Evolutionary conservation across 2,888 invertebrate species (phyloP).

Genomic region (Bedellia somnulentella): DNA sequence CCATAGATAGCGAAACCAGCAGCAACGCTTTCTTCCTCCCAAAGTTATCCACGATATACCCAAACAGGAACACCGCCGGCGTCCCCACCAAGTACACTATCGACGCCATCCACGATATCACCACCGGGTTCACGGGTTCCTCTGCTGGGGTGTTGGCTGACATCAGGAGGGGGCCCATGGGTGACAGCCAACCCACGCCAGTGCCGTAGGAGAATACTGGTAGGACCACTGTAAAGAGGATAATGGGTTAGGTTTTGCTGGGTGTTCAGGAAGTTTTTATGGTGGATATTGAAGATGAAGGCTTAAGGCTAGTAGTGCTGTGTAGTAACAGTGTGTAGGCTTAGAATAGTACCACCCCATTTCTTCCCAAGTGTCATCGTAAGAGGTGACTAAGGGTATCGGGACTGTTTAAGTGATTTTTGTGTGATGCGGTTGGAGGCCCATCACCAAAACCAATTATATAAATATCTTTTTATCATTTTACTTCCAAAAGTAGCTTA

Average conservation of each 20-base stretch:
- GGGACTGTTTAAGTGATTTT: too few relatives aligned
- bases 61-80: slow-evolving; percentile 54
- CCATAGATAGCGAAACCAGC: slow-evolving; percentile 41
- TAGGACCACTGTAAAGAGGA: slow-evolving; percentile 43
- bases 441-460: too few relatives aligned
- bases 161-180: slow-evolving; percentile 53
- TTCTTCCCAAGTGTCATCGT: too few relatives aligned
- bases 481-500: too few relatives aligned
- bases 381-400: too few relatives aligned
- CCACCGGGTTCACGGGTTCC: slow-evolving; percentile 37
- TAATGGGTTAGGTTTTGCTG: too few relatives aligned
- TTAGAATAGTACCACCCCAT: too few relatives aligned
- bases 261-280: too few relatives aligned
- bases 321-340: neutral
- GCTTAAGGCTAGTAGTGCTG: too few relatives aligned
- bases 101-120: slow-evolving; percentile 61
- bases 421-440: too few relatives aligned
- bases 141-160: slow-evolving; percentile 37
- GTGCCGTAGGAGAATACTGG: slow-evolving; percentile 58
- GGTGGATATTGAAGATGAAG: too few relatives aligned
- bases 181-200: slow-evolving; percentile 60
- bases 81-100: slow-evolving; percentile 57
- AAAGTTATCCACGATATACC: slow-evolving; percentile 48
- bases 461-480: too few relatives aligned
- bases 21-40: slow-evolving; percentile 54